A percentile compares a stretch with the other conserved stretches of the same genome.
Evolutionary conservation across 2,797 vertebrate genomes (phyloP).

Genomic region (Pipistrellus pipistrellus): DNA sequence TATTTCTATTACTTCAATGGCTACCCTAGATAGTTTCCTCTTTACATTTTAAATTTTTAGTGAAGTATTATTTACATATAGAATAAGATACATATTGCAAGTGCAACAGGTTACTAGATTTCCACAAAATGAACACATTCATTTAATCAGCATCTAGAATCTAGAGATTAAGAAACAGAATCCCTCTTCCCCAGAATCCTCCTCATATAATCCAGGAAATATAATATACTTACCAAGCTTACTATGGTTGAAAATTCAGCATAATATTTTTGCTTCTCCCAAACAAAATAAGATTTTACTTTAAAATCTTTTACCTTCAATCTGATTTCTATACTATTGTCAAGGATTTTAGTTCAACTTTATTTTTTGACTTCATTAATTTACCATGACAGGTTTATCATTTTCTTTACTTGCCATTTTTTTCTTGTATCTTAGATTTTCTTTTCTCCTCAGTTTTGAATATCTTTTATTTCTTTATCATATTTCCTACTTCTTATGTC

Average conservation of each 20-base stretch:
- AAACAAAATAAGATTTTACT: conserved; percentile 17
- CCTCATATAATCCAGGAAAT: not conserved
- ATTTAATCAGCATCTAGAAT: not conserved
- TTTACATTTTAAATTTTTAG: not conserved
- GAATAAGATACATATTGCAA: not conserved
- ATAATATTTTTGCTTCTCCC: not conserved
- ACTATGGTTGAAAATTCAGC: not conserved
- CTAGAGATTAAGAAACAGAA: not conserved
- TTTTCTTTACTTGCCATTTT: not conserved
- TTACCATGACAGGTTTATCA: not conserved
- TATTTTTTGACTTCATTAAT: not conserved
- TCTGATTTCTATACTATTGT: not conserved
- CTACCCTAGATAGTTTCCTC: not conserved
- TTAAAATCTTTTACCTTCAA: not conserved
- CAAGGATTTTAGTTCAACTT: conserved; percentile 47
- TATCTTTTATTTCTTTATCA: conserved; percentile 1
- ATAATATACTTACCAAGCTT: not conserved
- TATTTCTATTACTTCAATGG: not conserved
- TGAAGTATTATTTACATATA: conserved; percentile 2
- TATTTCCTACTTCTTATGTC: not conserved
- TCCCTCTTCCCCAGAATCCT: not conserved
- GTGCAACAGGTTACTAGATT: not conserved
- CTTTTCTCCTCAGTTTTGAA: not conserved
- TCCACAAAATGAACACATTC: not conserved
- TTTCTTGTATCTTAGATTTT: conserved; percentile 35